phyloP scores from a whole-genome alignment of 2,113 vertebrate species.

The Elephantulus edwardii region DNA sequence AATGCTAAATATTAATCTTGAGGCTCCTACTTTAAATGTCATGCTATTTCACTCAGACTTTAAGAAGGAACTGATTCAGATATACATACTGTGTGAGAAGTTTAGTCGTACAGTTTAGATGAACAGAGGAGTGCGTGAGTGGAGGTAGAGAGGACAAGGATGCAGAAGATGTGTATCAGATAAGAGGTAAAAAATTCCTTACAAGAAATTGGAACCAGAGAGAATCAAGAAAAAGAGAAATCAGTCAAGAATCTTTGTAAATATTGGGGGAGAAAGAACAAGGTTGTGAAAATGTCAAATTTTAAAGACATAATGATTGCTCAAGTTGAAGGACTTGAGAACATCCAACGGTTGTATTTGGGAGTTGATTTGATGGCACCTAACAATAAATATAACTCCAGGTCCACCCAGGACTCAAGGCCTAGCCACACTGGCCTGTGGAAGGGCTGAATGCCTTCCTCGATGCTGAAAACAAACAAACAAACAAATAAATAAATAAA shows the following conservation, averaged over 20 bases:
- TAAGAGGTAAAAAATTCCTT: neutral
- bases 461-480: too few species aligned
- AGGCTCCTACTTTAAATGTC: neutral
- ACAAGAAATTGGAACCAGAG: neutral
- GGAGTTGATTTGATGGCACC: too few species aligned
- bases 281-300: neutral
- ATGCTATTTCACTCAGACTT: neutral
- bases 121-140: neutral
- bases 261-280: neutral
- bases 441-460: too few species aligned
- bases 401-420: too few species aligned
- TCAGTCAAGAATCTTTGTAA: neutral
- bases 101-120: neutral
- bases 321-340: slow-evolving; percentile 12
- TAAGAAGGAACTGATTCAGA: neutral
- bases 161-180: neutral
- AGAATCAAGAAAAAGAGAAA: neutral
- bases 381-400: too few species aligned
- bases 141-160: neutral
- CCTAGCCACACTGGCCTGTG: too few species aligned
- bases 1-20: neutral
- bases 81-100: neutral
- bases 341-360: neutral
- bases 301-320: neutral
- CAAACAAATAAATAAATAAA: too few species aligned